phyloP scores from a whole-genome alignment of 1,140 invertebrate genomes.

The Musca vetustissima region DNA sequence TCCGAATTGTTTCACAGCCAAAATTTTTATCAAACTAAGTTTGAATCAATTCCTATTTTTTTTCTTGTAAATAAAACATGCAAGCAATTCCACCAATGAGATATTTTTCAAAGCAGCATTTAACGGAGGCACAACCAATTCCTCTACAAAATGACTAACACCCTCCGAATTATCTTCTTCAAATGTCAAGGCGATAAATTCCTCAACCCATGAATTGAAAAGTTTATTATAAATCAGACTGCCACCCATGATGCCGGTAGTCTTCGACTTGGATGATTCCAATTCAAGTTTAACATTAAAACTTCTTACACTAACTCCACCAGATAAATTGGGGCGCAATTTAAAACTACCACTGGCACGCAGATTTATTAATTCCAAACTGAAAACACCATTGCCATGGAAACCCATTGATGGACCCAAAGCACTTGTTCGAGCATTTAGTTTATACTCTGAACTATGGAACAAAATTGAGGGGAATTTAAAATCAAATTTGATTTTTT shows the following conservation, averaged over 20 bases:
- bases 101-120: constrained; percentile 42
- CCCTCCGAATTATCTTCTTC: constrained; percentile 38
- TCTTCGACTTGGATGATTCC: constrained; percentile 36
- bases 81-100: constrained; percentile 44
- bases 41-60: too few species aligned
- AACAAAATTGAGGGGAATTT: constrained; percentile 37
- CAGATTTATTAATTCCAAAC: constrained; percentile 38
- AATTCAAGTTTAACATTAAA: constrained; percentile 42
- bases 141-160: constrained; percentile 39
- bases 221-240: constrained; percentile 35
- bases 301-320: constrained; percentile 32
- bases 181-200: constrained; percentile 38
- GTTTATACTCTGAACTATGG: constrained; percentile 38
- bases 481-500: constrained; percentile 45
- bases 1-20: too few species aligned
- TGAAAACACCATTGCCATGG: constrained; percentile 39
- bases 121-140: constrained; percentile 37
- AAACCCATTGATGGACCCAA: constrained; percentile 31
- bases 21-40: too few species aligned
- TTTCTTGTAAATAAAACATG: too few species aligned
- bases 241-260: constrained; percentile 39
- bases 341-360: constrained; percentile 44
- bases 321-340: constrained; percentile 34
- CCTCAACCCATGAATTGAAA: constrained; percentile 39
- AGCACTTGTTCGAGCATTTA: constrained; percentile 32